Evolutionary conservation across 2,113 vertebrate species (phyloP), one percentile per base, ranked within the genome.

Genomic region (Etheostoma cragini): DNA sequence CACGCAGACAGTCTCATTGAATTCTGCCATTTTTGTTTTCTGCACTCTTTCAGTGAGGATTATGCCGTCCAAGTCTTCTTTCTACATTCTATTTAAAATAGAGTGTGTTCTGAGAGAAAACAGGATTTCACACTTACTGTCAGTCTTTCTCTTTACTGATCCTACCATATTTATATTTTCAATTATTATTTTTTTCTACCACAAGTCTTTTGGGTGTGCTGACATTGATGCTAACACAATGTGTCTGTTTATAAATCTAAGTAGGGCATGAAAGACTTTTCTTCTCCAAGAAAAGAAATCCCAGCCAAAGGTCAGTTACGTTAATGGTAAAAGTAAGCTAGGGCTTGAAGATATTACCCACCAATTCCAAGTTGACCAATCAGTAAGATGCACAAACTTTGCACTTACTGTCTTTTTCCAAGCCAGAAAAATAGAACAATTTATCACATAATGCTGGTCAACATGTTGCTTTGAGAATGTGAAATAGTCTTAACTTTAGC

Each of bases 61-160:
- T 93, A 89, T 85, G 53, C 70, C 69, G 42, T 80, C 83, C 88
- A 78, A 84, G 64, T 87, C 86, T 89, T 88, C 88, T 86, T 45
- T 78, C 45, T 77, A 78, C 79, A 82, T 74, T 86, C 82, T 62
- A 76, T 87, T 89, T 90, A 80, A 89, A 90, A 91, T 81, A 46
- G 87, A 87, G 85, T 84, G 85, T 82, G 76, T 84, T 91, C 85
- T 76, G 78, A 82, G 87, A 89, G 90, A 85, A 93, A 94, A 95
- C 85, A 86, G 92, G 91, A 94, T 95, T 92, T 94, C 88, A 93
- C 89, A 87, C 88, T 88, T 71, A 63, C 90, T 94, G 92, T 94
- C 93, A 95, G 74, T 88, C 75, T 85, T 86, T 88, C 80, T 90
- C 74, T 89, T 83, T 84, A 75, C 91, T 91, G 84, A 92, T 92